phyloP scores from a whole-genome alignment of 2,797 vertebrate genomes.

The Gouania willdenowi region DNA sequence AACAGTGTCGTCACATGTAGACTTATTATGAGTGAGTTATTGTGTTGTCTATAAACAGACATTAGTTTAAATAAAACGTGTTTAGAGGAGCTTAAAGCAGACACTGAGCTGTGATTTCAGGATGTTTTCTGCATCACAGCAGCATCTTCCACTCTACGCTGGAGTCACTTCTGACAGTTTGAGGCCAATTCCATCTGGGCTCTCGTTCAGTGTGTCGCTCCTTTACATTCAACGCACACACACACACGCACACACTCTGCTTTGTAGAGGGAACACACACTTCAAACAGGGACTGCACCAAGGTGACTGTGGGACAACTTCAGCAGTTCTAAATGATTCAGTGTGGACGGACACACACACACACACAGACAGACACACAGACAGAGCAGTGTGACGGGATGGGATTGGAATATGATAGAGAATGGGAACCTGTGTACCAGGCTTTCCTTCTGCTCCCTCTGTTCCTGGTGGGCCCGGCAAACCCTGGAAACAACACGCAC shows the following conservation, averaged over 20 bases:
- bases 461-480: slow-evolving; percentile 74
- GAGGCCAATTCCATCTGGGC: slow-evolving; percentile 9
- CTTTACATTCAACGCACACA: neutral
- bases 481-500: slow-evolving; percentile 71
- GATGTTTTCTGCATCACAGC: no score
- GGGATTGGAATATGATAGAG: slow-evolving; percentile 78
- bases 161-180: slow-evolving; percentile 15
- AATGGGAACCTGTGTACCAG: slow-evolving; percentile 98
- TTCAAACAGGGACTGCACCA: no score
- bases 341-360: neutral
- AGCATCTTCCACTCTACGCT: neutral
- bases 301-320: no score
- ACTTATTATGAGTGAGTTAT: no score
- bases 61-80: no score
- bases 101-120: no score
- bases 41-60: no score
- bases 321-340: no score
- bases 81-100: no score
- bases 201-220: neutral
- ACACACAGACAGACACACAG: neutral
- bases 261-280: no score
- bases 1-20: no score
- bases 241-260: no score
- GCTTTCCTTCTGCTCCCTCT: slow-evolving; percentile 90
- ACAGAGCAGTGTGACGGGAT: slow-evolving; percentile 35